phyloP scores from a whole-genome alignment of 2,113 vertebrate species.

The Sialia sialis region DNA sequence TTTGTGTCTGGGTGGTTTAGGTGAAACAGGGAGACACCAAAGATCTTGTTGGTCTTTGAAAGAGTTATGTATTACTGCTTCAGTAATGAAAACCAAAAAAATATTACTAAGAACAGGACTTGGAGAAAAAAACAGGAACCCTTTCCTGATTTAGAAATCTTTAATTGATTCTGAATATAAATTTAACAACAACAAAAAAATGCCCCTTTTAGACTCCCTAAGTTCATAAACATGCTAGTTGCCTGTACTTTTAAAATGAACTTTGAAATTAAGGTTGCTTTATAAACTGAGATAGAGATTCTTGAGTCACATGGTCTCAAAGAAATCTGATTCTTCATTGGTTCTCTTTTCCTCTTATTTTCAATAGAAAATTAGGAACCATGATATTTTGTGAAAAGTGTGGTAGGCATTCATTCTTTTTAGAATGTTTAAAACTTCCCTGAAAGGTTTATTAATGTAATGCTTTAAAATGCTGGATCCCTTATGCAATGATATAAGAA shows the following conservation, averaged over 20 bases:
- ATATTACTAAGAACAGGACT: neutral
- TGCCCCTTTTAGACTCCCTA: rapidly evolving
- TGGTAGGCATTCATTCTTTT: neutral
- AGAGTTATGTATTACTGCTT: neutral
- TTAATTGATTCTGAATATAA: neutral
- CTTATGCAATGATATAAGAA: neutral
- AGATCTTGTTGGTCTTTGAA: neutral
- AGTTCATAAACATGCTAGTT: neutral
- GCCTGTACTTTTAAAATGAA: neutral
- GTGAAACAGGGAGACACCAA: neutral
- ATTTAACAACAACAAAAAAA: neutral
- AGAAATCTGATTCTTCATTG: neutral
- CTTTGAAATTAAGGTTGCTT: neutral
- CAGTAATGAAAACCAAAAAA: neutral
- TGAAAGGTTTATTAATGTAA: neutral
- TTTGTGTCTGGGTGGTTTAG: neutral
- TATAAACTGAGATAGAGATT: neutral
- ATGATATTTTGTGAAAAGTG: neutral
- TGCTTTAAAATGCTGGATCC: neutral
- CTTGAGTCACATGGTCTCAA: neutral
- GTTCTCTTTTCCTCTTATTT: neutral
- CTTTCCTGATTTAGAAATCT: neutral
- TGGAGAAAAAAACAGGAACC: neutral
- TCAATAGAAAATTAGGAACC: neutral
- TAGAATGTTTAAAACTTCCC: neutral